Percentiles rank a stretch among this genome's conserved stretches.
phyloP scores from a whole-genome alignment of 2,888 invertebrate species.

The Notocelia uddmanniana region DNA sequence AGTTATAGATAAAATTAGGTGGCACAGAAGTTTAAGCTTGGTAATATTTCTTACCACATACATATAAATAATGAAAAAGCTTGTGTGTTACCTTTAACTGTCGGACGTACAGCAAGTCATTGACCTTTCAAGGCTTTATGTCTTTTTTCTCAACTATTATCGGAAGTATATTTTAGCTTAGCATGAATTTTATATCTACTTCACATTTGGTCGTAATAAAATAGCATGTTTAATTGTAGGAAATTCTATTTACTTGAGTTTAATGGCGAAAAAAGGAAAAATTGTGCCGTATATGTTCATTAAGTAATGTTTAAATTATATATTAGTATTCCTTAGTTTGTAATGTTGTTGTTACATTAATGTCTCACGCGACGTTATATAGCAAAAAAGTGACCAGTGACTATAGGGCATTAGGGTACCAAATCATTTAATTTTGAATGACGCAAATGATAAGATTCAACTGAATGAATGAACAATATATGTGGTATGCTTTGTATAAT shows the following conservation, averaged over 20 bases:
- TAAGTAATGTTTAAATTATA: too few species aligned
- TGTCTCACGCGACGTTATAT: not conserved
- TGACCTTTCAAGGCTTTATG: not conserved
- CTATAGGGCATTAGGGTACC: too few species aligned
- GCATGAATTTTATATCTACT: slow-evolving; percentile 31
- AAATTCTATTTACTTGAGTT: not conserved
- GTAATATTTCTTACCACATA: not conserved
- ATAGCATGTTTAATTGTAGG: slow-evolving; percentile 27
- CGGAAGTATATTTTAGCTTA: slow-evolving; percentile 4
- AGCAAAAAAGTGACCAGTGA: not conserved
- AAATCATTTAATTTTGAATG: not conserved
- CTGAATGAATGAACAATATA: not conserved
- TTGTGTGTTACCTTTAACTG: slow-evolving; percentile 6
- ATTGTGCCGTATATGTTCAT: too few species aligned
- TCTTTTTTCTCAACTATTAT: not conserved
- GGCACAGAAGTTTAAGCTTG: slow-evolving; percentile 10
- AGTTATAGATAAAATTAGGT: slow-evolving; percentile 14
- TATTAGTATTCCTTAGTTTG: not conserved
- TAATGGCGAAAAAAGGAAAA: not conserved
- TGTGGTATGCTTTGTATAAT: not conserved
- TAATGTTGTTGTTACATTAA: not conserved
- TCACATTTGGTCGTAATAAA: slow-evolving; percentile 7
- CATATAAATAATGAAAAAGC: not conserved
- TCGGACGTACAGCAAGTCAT: not conserved
- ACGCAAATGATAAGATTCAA: not conserved